A percentile compares a stretch with the other conserved stretches of the same genome.
Evolutionary conservation across 2,113 vertebrate genomes (phyloP).

Genomic region (Laticauda colubrina): DNA sequence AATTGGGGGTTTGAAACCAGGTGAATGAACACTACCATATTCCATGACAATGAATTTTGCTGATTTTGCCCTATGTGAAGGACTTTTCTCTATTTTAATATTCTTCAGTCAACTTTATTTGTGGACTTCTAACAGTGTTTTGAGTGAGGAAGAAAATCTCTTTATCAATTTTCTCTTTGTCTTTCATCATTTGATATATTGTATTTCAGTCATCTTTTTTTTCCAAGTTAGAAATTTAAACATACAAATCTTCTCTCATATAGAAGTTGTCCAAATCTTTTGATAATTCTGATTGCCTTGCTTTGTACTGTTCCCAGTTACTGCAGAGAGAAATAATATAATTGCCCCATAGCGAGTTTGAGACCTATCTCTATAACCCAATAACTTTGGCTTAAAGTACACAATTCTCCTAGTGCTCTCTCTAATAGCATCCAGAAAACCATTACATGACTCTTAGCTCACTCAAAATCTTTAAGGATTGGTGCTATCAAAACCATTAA

Average conservation of each 20-base stretch:
- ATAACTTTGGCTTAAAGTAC: background rate
- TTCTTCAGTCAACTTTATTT: background rate
- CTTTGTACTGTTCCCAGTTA: background rate
- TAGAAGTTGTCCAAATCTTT: background rate
- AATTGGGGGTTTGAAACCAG: background rate
- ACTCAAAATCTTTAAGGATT: background rate
- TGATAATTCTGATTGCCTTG: background rate
- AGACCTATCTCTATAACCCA: background rate
- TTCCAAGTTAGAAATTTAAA: background rate
- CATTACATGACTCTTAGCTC: background rate
- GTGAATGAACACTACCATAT: background rate
- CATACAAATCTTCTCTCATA: background rate
- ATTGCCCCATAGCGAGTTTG: background rate
- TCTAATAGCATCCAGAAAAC: background rate
- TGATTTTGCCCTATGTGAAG: background rate
- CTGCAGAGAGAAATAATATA: background rate
- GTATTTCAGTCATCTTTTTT: background rate
- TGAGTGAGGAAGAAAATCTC: background rate
- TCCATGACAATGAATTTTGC: background rate
- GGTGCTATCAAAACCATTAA: background rate
- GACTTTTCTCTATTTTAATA: background rate
- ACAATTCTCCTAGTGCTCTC: background rate
- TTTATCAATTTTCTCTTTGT: background rate
- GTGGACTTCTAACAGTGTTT: background rate
- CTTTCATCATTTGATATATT: background rate